These are phyloP conservation scores for Caenorhabditis uteleia DNA, from an alignment of 2,888 invertebrate genomes.

Conservation along the genomic window DNA sequence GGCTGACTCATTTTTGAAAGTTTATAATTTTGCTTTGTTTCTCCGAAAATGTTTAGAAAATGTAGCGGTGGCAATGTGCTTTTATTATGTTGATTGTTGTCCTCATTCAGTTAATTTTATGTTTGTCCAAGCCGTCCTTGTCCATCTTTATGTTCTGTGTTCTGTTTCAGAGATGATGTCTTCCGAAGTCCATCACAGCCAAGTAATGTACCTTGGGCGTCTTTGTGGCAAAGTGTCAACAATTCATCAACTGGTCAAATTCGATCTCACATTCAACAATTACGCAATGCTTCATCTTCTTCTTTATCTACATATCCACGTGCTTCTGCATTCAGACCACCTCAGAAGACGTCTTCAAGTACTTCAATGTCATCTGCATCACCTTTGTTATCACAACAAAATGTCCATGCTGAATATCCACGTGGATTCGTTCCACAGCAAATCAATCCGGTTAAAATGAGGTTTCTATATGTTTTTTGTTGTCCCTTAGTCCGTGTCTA, in stretches of 20 bases:
- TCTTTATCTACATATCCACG: slow-evolving; percentile 20
- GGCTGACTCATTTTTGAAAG: no score
- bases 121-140: neutral
- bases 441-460: slow-evolving; percentile 46
- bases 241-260: slow-evolving; percentile 26
- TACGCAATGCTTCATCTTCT: slow-evolving; percentile 23
- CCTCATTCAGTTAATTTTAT: no score
- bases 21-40: neutral
- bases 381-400: slow-evolving; percentile 2
- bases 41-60: neutral
- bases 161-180: slow-evolving; percentile 9
- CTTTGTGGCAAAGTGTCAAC: slow-evolving; percentile 39
- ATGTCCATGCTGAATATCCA: slow-evolving; percentile 35
- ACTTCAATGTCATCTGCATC: neutral
- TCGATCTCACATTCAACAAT: slow-evolving; percentile 25
- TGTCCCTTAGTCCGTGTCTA: neutral
- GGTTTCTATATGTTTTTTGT: slow-evolving; percentile 22
- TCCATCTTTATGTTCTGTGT: slow-evolving; percentile 1
- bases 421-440: slow-evolving; percentile 46
- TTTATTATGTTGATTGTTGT: no score
- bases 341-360: slow-evolving; percentile 7
- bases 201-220: slow-evolving; percentile 45
- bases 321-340: slow-evolving; percentile 49
- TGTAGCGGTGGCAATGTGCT: neutral
- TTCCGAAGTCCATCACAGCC: slow-evolving; percentile 43